These are phyloP conservation scores for Lithosia quadra DNA, from an alignment of 2,888 invertebrate species.

Conservation along the genomic window DNA sequence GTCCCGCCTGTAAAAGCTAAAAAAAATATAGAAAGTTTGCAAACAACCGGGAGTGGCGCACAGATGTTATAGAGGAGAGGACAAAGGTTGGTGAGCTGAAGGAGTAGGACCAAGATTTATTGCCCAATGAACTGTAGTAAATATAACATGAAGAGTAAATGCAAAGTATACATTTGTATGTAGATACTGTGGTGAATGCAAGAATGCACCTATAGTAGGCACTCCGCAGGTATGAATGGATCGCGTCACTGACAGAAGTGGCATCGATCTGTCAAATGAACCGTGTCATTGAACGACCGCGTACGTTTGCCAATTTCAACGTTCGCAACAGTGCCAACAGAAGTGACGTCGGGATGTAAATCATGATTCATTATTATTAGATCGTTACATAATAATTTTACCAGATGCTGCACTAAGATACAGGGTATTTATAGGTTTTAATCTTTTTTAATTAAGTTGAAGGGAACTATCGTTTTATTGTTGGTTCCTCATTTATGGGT, in stretches of 20 bases:
- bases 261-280: constrained; percentile 54
- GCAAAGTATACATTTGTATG: no score
- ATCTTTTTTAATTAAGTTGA: not conserved
- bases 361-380: constrained; percentile 59
- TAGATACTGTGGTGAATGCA: not conserved
- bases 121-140: no score
- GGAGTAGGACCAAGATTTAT: no score
- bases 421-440: constrained; percentile 25
- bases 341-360: constrained; percentile 40
- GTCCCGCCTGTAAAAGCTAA: no score
- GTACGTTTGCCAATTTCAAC: constrained; percentile 53
- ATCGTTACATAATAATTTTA: constrained; percentile 59
- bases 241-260: constrained; percentile 59
- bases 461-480: not conserved
- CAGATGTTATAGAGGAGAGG: no score
- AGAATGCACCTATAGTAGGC: not conserved
- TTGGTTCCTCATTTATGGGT: not conserved
- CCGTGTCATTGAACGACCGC: constrained; percentile 72
- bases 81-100: no score
- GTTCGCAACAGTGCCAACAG: constrained; percentile 45
- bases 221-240: constrained; percentile 68
- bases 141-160: no score
- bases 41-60: no score
- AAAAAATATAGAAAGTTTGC: no score
- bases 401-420: constrained; percentile 41